phyloP scores from a whole-genome alignment of 2,113 vertebrate species.

The Tringa solitaria region DNA sequence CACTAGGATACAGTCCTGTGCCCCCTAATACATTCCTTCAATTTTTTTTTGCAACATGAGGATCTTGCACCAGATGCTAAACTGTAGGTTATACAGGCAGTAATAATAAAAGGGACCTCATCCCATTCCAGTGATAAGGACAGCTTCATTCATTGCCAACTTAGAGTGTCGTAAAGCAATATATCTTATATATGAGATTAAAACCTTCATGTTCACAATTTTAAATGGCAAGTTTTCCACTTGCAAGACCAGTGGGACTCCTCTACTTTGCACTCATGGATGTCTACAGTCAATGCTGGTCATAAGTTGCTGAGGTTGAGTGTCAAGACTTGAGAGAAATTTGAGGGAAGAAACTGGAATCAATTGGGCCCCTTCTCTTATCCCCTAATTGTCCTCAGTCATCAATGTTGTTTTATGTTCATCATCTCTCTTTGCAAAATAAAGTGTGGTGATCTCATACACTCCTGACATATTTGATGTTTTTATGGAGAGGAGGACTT shows the following conservation, averaged over 20 bases:
- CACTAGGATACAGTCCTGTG: neutral
- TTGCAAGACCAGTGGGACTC: neutral
- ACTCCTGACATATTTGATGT: neutral
- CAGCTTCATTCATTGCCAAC: neutral
- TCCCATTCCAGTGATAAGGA: neutral
- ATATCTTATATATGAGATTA: neutral
- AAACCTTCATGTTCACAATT: neutral
- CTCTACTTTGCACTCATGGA: neutral
- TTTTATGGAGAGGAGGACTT: neutral
- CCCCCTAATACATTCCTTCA: neutral
- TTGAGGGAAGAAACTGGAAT: neutral
- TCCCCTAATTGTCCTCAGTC: neutral
- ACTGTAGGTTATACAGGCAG: neutral
- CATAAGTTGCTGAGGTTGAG: neutral
- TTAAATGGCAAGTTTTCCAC: neutral
- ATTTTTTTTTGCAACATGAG: neutral
- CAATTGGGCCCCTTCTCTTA: neutral
- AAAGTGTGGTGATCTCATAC: neutral
- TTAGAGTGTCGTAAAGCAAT: neutral
- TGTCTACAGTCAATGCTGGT: accelerated
- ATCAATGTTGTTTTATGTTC: neutral
- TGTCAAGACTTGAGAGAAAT: neutral
- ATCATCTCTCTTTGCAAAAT: neutral
- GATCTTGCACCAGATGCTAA: neutral
- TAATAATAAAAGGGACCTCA: neutral